Evolutionary conservation across 2,113 vertebrate genomes (phyloP).

Genomic region (Delphinapterus leucas): DNA sequence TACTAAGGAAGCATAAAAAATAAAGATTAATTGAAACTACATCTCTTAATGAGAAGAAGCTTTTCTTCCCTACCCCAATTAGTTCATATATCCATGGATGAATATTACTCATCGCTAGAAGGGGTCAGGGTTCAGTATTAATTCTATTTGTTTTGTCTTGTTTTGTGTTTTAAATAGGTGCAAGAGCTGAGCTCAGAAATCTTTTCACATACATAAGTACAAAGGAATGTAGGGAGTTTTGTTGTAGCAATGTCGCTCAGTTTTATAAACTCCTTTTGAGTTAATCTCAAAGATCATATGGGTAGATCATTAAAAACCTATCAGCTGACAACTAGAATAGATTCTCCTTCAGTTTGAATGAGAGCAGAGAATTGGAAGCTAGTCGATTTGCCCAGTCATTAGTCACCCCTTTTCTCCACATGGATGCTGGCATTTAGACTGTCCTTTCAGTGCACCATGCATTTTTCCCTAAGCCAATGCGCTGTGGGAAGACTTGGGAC

Average conservation of each 20-base stretch:
- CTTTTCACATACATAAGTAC: neutral
- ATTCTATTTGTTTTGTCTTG: neutral
- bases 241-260: neutral
- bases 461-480: neutral
- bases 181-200: constrained; percentile 3
- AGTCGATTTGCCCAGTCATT: neutral
- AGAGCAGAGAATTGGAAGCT: neutral
- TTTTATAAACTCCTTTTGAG: constrained; percentile 9
- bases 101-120: constrained; percentile 10
- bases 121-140: neutral
- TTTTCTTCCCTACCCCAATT: neutral
- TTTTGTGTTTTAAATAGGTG: neutral
- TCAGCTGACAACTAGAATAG: neutral
- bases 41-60: constrained; percentile 4
- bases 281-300: neutral
- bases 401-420: neutral
- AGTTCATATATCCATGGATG: neutral
- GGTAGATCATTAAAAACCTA: neutral
- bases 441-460: neutral
- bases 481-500: neutral
- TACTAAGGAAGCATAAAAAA: constrained; percentile 12
- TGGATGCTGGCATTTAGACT: neutral
- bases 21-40: neutral
- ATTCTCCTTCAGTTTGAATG: neutral
- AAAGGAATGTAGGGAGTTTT: constrained; percentile 11